Percentiles rank a stretch among this genome's conserved stretches.
Evolutionary conservation across 2,797 vertebrate genomes (phyloP).

Genomic region (Austrolebias charrua): DNA sequence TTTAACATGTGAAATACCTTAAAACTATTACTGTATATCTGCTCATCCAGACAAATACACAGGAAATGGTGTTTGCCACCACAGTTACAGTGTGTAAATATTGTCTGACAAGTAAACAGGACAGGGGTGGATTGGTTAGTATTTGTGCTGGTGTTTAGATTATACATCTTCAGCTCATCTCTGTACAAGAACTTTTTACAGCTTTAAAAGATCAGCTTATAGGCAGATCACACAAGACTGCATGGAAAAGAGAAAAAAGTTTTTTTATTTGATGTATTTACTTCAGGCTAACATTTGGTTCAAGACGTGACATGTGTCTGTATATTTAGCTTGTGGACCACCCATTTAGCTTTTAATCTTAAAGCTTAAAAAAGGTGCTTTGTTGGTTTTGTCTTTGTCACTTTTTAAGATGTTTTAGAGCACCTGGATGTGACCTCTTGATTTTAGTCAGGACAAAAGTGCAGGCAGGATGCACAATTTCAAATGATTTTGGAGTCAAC

Average conservation of each 20-base stretch:
- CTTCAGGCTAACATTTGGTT: conserved; percentile 28
- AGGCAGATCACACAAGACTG: not conserved
- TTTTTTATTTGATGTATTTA: conserved; percentile 33
- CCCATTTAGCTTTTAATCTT: conserved; percentile 14
- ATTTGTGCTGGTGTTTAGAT: conserved; percentile 55
- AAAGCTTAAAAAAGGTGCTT: not conserved
- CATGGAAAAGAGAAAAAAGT: not conserved
- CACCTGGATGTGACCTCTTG: too few species aligned
- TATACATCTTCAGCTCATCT: conserved; percentile 10
- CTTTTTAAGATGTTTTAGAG: too few species aligned
- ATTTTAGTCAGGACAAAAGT: too few species aligned
- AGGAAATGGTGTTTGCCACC: conserved; percentile 43
- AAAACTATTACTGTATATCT: not conserved
- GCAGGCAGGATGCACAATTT: too few species aligned
- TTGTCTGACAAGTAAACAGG: conserved; percentile 50
- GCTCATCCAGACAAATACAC: conserved; percentile 5
- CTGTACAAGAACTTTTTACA: conserved; percentile 5
- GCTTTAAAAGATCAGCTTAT: not conserved
- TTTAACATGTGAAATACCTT: too few species aligned
- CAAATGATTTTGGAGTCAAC: too few species aligned
- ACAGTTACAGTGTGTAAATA: conserved; percentile 44
- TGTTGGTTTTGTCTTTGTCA: too few species aligned
- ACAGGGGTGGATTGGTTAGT: conserved; percentile 30
- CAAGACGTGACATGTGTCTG: conserved; percentile 8
- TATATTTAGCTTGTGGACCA: conserved; percentile 17